Base-by-base conservation (phyloP, 2,888 invertebrate species). In the Ophion slaviceki region DNA sequence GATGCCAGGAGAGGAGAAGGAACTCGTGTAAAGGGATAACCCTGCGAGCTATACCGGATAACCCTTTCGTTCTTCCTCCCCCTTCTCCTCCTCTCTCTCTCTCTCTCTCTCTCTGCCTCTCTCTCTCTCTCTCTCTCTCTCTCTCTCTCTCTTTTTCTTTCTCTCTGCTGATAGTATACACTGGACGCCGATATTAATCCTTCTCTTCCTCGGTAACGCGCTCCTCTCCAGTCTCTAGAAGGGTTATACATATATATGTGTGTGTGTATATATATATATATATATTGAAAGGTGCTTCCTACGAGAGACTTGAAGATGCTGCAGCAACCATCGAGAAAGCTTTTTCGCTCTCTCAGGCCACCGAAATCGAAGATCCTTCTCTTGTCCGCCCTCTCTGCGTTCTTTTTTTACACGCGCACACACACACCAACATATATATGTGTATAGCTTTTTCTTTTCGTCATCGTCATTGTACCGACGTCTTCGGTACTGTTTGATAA, bases 11-110 rank as follows among this genome's bases (percentile, higher is more conserved):
- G 70, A 85, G 83, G 82, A 82, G 82, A 74, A 87, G 87, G 82
- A 88, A 89, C 89, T 88, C 88, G 88, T 88, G 89, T 89, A 89
- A 89, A 85, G 87, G 85, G 90, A 91, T 91, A 91, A 91, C 88
- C 89, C 86, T 87, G 89, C 87, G 81, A 88, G 87, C 88, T 89
- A 88, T 86, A 75, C 75, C 86, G 88, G 90, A 90, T 90, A 90
- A 90, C 88, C 88, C 89, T 82, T 88, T 82, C 80, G 75, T 57
- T 78, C 32, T 62, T 85, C 24, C 45, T 72, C 66, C 57, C 81
- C 57, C 28, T 53, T 61, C 68, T 70, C 67, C 47, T 47, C 32
- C 68, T n/a, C 61, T 61, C 68, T 70, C 67, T 66, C 53, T 45
- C 68, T n/a, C 53, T 72, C 64, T 57, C 64, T 45, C 66, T 64